Percentiles rank a stretch among this genome's conserved stretches.
These are phyloP conservation scores for Meloidogyne chitwoodi DNA, from an alignment of 1,140 invertebrate species.

Conservation along the genomic window DNA sequence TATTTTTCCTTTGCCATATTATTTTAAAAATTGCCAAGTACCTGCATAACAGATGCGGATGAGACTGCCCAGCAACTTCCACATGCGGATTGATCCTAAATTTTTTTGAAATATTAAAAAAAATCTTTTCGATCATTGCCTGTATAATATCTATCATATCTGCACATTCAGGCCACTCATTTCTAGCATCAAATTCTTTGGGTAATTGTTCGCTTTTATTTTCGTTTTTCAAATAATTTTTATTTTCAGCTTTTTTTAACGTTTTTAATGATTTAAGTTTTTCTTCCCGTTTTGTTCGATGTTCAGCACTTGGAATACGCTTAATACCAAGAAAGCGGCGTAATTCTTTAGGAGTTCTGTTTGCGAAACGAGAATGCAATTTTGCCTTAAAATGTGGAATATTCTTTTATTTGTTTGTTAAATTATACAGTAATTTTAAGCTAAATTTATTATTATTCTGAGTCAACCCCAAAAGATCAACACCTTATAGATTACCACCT, in stretches of 20 bases:
- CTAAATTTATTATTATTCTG: too few relatives aligned
- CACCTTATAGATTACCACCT: too few relatives aligned
- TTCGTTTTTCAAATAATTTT: background rate
- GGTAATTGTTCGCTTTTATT: background rate
- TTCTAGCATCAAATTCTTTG: background rate
- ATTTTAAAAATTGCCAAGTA: too few relatives aligned
- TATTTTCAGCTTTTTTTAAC: background rate
- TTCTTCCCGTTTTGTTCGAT: background rate
- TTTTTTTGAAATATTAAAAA: background rate
- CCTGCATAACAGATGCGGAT: background rate
- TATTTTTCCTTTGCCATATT: too few relatives aligned
- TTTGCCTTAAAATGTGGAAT: background rate
- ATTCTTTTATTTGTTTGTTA: too few relatives aligned
- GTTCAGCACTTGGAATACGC: background rate
- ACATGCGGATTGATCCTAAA: conserved; percentile 11
- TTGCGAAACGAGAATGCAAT: background rate
- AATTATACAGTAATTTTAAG: too few relatives aligned
- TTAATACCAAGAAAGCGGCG: background rate
- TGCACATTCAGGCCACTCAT: conserved; percentile 1
- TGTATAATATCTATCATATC: background rate
- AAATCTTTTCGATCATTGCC: background rate
- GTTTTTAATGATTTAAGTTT: background rate
- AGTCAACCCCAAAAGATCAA: too few relatives aligned
- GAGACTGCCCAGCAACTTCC: conserved; percentile 8
- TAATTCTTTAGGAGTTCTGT: background rate